Percentiles rank a stretch among this genome's conserved stretches.
Evolutionary conservation across 2,113 vertebrate genomes (phyloP).

Genomic region (Salminus brasiliensis): DNA sequence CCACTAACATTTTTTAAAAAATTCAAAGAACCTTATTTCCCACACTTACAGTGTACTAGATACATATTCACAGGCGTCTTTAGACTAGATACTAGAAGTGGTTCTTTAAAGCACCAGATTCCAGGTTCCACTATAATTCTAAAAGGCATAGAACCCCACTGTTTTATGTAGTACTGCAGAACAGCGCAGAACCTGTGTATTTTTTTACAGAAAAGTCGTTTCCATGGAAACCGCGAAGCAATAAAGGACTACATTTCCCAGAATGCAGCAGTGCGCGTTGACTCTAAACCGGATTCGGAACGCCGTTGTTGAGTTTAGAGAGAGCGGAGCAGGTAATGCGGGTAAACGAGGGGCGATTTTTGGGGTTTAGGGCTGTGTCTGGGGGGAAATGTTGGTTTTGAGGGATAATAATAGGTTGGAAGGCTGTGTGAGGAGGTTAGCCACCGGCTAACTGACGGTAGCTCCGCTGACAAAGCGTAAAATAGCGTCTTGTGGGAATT

Average conservation of each 20-base stretch:
- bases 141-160: too few relatives aligned
- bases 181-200: too few relatives aligned
- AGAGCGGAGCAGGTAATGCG: background rate
- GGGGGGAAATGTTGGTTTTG: background rate
- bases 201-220: too few relatives aligned
- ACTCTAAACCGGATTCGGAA: slow-evolving; percentile 29
- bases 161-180: too few relatives aligned
- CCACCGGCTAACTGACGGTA: background rate
- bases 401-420: background rate
- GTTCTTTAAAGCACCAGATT: too few relatives aligned
- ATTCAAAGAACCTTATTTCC: too few relatives aligned
- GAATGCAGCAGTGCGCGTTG: slow-evolving; percentile 11
- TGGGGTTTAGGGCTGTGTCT: background rate
- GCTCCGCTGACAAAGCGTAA: background rate
- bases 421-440: background rate
- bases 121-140: too few relatives aligned
- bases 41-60: too few relatives aligned
- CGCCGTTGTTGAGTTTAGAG: background rate
- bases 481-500: background rate
- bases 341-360: background rate
- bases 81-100: too few relatives aligned
- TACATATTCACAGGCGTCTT: too few relatives aligned
- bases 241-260: slow-evolving; percentile 46
- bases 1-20: too few relatives aligned
- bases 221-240: background rate